Evolutionary conservation across 1,140 invertebrate species (phyloP), one percentile per base, ranked within the genome.

Genomic region (Chelonus insularis): DNA sequence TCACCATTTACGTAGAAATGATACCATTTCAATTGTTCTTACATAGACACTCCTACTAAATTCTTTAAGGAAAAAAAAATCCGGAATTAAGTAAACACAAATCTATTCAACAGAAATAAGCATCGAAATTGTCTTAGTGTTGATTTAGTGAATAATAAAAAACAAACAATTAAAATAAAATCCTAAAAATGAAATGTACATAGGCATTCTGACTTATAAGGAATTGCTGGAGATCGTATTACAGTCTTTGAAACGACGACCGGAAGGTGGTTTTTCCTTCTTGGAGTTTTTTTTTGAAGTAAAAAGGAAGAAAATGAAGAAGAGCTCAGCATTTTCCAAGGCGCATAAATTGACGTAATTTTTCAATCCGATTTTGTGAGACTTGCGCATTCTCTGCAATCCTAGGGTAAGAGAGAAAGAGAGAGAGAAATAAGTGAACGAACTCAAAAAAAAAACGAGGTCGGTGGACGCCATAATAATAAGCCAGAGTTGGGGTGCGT

Each of bases 331-430:
- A 23, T 61, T 60, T 56, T 54, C 21, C 47, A 52, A 64, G 61
- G 68, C 57, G 70, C 69, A 72, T 71, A 72, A 76, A 72, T 71
- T 74, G 67, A 60, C 57, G 73, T 71, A 74, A 75, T 72, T 73
- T 69, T 67, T 68, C 62, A 64, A 65, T 57, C 60, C 55, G 62
- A 50, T 64, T 62, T 59, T 57, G 62, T 65, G 62, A 64, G 66
- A 57, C 68, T 63, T 61, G 16, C 2, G 14, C 5, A 16, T n/a
- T n/a, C n/a, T n/a, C 14, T 16, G 16, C 4, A 16, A 67, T 70
- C 69, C 68, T 65, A 65, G 58, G 48, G 63, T 29, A 34, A 36
- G 16, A 12, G 21, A 62, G 29, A n/a, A 25, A 34, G 11, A 18
- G 50, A 14, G 45, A 36, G 43, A 48, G 56, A 21, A 48, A 29